Conservation (phyloP, 2,797 vertebrate species). For the Spheniscus humboldti region DNA sequence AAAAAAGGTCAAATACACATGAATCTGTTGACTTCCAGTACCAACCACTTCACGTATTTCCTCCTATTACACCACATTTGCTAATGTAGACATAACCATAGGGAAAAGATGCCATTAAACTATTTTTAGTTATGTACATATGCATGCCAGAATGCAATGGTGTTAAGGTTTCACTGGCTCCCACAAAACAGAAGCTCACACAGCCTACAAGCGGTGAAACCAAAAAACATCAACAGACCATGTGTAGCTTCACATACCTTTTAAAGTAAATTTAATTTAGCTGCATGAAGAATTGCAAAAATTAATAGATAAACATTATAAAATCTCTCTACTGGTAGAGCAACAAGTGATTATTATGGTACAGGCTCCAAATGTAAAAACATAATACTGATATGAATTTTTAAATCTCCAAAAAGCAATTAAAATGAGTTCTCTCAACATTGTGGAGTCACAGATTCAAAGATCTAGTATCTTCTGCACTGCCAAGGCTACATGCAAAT, state of each 20-base stretch:
- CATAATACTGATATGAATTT: not conserved
- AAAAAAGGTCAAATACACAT: not conserved
- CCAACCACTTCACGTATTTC: not conserved
- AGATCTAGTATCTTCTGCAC: not conserved
- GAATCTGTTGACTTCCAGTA: not conserved
- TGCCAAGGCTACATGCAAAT: not conserved
- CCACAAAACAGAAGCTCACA: not conserved
- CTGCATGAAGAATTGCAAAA: not conserved
- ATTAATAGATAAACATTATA: not conserved
- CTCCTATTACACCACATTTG: not conserved
- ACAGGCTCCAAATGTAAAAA: not conserved
- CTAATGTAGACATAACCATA: not conserved
- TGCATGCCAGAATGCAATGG: not conserved
- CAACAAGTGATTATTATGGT: not conserved
- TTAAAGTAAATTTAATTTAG: not conserved
- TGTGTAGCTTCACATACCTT: not conserved
- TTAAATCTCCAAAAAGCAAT: not conserved
- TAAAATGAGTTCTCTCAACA: not conserved
- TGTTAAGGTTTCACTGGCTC: not conserved
- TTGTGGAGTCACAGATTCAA: not conserved
- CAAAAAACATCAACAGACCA: not conserved
- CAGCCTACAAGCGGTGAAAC: not conserved
- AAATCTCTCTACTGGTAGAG: not conserved
- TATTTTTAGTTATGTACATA: not conserved
- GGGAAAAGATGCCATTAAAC: not conserved